A percentile compares a stretch with the other conserved stretches of the same genome.
These are phyloP conservation scores for Tromatobia lineatoria DNA, from an alignment of 2,888 invertebrate genomes.

Conservation along the genomic window DNA sequence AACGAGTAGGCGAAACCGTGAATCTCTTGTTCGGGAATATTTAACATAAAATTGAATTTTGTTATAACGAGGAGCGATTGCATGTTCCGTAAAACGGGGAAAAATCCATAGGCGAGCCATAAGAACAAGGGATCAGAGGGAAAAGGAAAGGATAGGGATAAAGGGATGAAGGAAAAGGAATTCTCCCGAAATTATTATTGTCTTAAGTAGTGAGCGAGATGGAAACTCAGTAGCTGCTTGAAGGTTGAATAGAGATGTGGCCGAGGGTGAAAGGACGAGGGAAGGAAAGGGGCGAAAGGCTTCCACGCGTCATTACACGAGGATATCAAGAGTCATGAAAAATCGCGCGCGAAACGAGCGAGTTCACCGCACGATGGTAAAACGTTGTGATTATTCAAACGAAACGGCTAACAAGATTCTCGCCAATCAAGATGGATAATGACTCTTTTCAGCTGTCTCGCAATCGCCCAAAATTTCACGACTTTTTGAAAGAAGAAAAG, in stretches of 20 bases:
- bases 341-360: conserved; percentile 79
- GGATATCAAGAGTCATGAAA: conserved; percentile 82
- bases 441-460: conserved; percentile 68
- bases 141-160: conserved; percentile 61
- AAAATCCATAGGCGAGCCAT: conserved; percentile 58
- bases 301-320: conserved; percentile 83
- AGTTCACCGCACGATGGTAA: conserved; percentile 27
- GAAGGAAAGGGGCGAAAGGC: conserved; percentile 55
- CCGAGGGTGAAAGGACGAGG: conserved; percentile 30
- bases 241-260: conserved; percentile 25
- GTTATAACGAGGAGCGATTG: conserved; percentile 81
- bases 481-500: not conserved
- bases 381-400: conserved; percentile 82
- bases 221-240: conserved; percentile 55
- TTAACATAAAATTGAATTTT: conserved; percentile 83
- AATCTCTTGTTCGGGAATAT: conserved; percentile 80
- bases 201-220: conserved; percentile 70
- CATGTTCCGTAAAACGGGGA: conserved; percentile 52
- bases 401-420: conserved; percentile 84
- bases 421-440: conserved; percentile 82
- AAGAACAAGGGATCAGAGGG: conserved; percentile 41
- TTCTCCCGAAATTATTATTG: conserved; percentile 72
- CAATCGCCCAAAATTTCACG: conserved; percentile 10
- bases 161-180: conserved; percentile 50
- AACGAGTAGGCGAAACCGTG: conserved; percentile 47